Conservation (phyloP, 35 echinoderm and acorn worm species). For the Ophioderma brevispina region DNA sequence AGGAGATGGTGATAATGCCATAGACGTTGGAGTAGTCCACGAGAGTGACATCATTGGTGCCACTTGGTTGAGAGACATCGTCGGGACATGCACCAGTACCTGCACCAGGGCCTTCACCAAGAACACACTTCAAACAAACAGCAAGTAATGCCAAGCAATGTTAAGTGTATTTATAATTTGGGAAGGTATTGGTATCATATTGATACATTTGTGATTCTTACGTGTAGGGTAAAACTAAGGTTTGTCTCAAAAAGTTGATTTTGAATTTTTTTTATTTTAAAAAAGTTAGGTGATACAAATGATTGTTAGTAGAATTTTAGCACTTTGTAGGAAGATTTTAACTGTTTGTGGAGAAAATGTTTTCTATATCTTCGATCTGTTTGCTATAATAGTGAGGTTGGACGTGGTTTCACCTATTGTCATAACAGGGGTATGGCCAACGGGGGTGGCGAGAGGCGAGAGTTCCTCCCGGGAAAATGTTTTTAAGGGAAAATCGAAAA, state of each 20-base stretch:
- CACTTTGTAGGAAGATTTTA: too few relatives aligned
- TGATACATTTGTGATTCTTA: too few relatives aligned
- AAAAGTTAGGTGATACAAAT: not conserved
- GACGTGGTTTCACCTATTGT: too few relatives aligned
- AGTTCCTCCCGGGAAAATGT: too few relatives aligned
- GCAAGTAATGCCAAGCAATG: not conserved
- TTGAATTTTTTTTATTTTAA: not conserved
- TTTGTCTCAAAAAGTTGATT: not conserved
- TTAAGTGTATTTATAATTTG: not conserved
- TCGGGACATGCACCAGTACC: slow-evolving; percentile 48
- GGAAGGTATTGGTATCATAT: too few relatives aligned
- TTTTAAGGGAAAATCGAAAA: too few relatives aligned
- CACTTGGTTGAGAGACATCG: not conserved
- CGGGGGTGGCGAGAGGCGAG: too few relatives aligned
- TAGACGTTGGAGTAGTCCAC: not conserved
- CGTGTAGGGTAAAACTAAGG: not conserved
- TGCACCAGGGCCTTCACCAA: not conserved
- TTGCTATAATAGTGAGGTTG: too few relatives aligned
- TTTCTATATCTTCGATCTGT: too few relatives aligned
- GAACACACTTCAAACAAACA: slow-evolving; percentile 18
- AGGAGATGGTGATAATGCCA: slow-evolving; percentile 31
- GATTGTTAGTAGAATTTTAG: not conserved
- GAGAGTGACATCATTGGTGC: slow-evolving; percentile 28
- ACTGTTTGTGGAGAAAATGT: too few relatives aligned
- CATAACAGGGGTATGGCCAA: too few relatives aligned